These are phyloP conservation scores for Tautogolabrus adspersus DNA, from an alignment of 2,113 vertebrate genomes.

Conservation along the genomic window DNA sequence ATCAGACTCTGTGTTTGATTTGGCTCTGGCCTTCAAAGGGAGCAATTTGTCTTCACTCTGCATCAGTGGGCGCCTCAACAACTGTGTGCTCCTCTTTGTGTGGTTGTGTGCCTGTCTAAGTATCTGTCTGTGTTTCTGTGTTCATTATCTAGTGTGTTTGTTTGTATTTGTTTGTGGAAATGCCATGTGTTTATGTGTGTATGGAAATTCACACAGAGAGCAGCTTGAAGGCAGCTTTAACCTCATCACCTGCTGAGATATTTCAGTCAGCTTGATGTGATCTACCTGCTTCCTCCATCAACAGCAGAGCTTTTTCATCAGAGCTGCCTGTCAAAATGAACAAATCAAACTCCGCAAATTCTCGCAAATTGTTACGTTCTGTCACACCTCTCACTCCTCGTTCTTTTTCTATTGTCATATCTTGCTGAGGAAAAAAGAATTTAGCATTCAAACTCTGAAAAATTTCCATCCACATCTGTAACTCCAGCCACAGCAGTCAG, in stretches of 20 bases:
- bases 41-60: slow-evolving; percentile 76
- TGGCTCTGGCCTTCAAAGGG: slow-evolving; percentile 74
- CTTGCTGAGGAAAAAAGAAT: neutral
- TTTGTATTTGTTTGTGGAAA: neutral
- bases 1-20: slow-evolving; percentile 72
- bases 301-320: slow-evolving; percentile 56
- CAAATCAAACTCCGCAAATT: slow-evolving; percentile 35
- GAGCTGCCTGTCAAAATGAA: slow-evolving; percentile 46
- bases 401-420: neutral
- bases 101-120: neutral
- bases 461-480: slow-evolving; percentile 17
- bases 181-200: slow-evolving; percentile 21
- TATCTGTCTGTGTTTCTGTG: slow-evolving; percentile 34
- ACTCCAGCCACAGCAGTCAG: neutral
- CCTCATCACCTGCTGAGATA: slow-evolving; percentile 63
- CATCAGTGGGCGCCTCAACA: slow-evolving; percentile 75
- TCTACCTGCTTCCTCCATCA: slow-evolving; percentile 58
- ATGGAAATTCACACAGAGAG: neutral
- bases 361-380: slow-evolving; percentile 52
- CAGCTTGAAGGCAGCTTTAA: slow-evolving; percentile 57
- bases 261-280: slow-evolving; percentile 64
- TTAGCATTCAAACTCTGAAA: neutral
- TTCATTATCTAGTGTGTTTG: slow-evolving; percentile 31
- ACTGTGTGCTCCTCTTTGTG: slow-evolving; percentile 28
- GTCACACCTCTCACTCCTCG: neutral